Evolutionary conservation across 64 coral and sea anemone genomes (phyloP).

Genomic region (Anthopleura sola): DNA sequence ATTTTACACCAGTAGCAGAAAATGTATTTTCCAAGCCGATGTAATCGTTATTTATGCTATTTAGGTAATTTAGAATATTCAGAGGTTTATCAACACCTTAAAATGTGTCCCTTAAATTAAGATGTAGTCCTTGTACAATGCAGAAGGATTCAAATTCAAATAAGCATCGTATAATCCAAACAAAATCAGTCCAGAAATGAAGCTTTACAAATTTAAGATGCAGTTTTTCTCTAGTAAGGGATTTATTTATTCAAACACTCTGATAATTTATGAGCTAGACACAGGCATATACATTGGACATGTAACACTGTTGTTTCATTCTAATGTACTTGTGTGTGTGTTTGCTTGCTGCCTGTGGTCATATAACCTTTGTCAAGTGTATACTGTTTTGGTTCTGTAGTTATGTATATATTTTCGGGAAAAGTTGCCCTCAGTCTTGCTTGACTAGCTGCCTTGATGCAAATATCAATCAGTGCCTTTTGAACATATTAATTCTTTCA

Average conservation of each 20-base stretch:
- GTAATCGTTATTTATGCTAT: constrained; percentile 15
- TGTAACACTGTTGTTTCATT: too few species aligned
- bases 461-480: too few species aligned
- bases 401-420: too few species aligned
- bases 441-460: too few species aligned
- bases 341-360: too few species aligned
- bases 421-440: too few species aligned
- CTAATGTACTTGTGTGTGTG: too few species aligned
- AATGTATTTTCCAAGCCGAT: neutral
- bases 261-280: neutral
- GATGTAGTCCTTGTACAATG: neutral
- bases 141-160: neutral
- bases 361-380: too few species aligned
- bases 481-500: too few species aligned
- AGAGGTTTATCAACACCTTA: neutral
- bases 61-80: constrained; percentile 10
- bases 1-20: neutral
- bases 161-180: neutral
- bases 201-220: neutral
- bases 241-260: neutral
- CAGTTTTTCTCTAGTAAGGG: neutral
- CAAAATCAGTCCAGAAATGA: neutral
- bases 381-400: too few species aligned
- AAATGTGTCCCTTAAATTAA: neutral
- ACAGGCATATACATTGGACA: too few species aligned